Percentiles rank a stretch among this genome's conserved stretches.
Conservation (phyloP, 1,140 invertebrate genomes). For the Paralvinella palmiformis region DNA sequence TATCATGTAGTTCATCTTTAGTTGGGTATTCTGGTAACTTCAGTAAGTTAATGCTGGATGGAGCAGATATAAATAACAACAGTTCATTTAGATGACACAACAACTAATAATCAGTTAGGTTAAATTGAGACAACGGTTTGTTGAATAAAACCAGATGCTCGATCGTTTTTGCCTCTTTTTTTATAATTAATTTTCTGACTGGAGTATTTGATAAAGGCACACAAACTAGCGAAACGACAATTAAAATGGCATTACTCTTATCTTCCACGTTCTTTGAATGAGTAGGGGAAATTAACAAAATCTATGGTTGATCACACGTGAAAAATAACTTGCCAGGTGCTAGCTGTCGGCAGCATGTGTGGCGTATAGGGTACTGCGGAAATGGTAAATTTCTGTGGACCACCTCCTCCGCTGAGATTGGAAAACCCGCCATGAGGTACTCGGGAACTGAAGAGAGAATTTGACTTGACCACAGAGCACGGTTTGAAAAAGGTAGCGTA, state of each 20-base stretch:
- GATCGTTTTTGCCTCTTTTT: neutral
- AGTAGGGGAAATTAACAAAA: neutral
- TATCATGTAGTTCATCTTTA: slow-evolving; percentile 27
- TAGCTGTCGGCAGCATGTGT: slow-evolving; percentile 34
- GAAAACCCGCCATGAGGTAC: slow-evolving; percentile 43
- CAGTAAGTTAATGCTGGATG: slow-evolving; percentile 41
- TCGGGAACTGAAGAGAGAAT: slow-evolving; percentile 31
- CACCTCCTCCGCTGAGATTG: slow-evolving; percentile 33
- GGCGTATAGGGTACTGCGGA: slow-evolving; percentile 26
- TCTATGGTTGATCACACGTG: neutral
- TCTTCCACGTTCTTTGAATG: neutral
- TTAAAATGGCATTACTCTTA: neutral
- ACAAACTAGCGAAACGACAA: neutral
- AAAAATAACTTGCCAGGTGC: slow-evolving; percentile 34
- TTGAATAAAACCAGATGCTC: neutral
- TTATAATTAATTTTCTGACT: neutral
- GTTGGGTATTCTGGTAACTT: slow-evolving; percentile 37
- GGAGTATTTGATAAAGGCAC: neutral
- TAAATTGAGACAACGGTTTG: neutral
- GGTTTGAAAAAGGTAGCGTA: too few species aligned
- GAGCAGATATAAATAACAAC: slow-evolving; percentile 2
- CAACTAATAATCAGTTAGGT: neutral
- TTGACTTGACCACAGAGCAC: too few species aligned
- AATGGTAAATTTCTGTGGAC: slow-evolving; percentile 39
- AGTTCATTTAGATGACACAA: neutral